Percentiles rank a stretch among this genome's conserved stretches.
phyloP scores from a whole-genome alignment of 2,888 invertebrate species.

The Frankliniella fusca region DNA sequence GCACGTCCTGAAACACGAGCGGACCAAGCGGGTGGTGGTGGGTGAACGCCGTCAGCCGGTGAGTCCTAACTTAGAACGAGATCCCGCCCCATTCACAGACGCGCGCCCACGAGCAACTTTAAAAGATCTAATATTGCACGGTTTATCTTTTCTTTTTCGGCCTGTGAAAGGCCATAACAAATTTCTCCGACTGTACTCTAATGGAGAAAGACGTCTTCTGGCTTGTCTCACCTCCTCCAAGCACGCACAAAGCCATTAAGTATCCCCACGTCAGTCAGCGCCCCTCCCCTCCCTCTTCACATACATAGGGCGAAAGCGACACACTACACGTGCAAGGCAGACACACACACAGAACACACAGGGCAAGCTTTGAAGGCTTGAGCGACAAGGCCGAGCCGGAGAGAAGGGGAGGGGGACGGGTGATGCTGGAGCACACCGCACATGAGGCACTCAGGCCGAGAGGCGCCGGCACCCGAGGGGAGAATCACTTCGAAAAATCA shows the following conservation, averaged over 20 bases:
- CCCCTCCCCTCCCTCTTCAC: not conserved
- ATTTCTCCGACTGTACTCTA: not conserved
- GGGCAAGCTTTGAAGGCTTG: no score
- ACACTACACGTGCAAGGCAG: not conserved
- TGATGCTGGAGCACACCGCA: not conserved
- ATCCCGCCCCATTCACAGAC: not conserved
- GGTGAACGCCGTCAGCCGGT: no score
- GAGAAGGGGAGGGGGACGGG: not conserved
- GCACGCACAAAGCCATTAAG: no score
- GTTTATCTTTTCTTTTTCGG: not conserved
- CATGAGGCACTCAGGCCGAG: not conserved
- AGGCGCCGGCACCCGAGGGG: no score
- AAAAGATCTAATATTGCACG: not conserved
- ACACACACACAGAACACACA: not conserved
- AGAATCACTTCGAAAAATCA: no score
- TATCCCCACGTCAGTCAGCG: no score
- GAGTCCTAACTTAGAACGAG: no score
- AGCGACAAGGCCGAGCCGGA: no score
- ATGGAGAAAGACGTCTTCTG: not conserved
- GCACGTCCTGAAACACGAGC: slow-evolving; percentile 65
- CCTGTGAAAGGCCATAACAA: no score
- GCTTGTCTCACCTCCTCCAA: not conserved
- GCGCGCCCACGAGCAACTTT: no score
- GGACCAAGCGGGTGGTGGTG: no score
- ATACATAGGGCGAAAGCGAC: not conserved